Evolutionary conservation across 2,888 invertebrate genomes (phyloP).

Genomic region (Bhutanitis thaidina): DNA sequence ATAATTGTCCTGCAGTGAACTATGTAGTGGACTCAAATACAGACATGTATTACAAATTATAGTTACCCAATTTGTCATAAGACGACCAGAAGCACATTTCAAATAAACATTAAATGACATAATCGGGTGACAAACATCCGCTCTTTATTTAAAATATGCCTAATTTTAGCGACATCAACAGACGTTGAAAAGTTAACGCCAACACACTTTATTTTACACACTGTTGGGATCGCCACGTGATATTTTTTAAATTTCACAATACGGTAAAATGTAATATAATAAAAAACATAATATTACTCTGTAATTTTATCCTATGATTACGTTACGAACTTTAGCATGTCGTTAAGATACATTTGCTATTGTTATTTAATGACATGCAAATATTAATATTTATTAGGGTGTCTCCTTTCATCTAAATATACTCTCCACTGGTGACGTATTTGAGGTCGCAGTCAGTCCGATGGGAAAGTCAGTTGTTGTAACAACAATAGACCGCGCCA

Average conservation of each 20-base stretch:
- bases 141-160: constrained; percentile 5
- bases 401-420: constrained; percentile 29
- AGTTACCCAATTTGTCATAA: constrained; percentile 2
- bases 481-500: constrained; percentile 65
- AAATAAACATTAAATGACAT: constrained; percentile 10
- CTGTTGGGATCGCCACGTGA: not conserved
- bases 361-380: constrained; percentile 30
- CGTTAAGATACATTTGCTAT: not conserved
- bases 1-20: too few species aligned
- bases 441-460: constrained; percentile 35
- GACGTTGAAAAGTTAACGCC: constrained; percentile 2
- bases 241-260: too few species aligned
- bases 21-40: too few species aligned
- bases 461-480: constrained; percentile 44
- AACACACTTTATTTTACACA: not conserved
- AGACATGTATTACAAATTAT: too few species aligned
- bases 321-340: too few species aligned
- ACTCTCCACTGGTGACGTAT: constrained; percentile 30
- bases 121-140: constrained; percentile 12
- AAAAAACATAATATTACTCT: too few species aligned
- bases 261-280: too few species aligned
- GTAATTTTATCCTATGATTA: too few species aligned
- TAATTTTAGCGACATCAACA: constrained; percentile 12
- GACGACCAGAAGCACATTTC: constrained; percentile 9
- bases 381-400: constrained; percentile 29